A percentile compares a stretch with the other conserved stretches of the same genome.
Conservation (phyloP, 2,888 invertebrate genomes). For the Formica aserva region DNA sequence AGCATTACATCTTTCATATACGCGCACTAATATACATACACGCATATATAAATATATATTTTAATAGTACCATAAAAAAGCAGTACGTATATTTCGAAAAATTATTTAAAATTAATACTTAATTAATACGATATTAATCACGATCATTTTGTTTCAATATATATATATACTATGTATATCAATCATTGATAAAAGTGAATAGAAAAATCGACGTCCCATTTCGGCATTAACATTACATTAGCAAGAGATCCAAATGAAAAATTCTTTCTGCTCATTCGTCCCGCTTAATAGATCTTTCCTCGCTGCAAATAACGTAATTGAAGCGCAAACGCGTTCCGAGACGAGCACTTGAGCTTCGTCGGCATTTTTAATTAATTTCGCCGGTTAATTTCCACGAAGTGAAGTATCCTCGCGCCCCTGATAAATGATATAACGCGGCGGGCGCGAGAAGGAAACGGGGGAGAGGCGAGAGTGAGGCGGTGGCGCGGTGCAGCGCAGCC, state of each 20-base stretch:
- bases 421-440: conserved; percentile 38
- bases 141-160: neutral
- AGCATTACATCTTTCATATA: neutral
- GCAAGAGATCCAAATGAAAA: neutral
- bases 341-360: neutral
- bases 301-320: conserved; percentile 27
- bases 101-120: neutral
- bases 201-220: neutral
- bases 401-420: conserved; percentile 9
- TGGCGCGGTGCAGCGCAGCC: conserved; percentile 1
- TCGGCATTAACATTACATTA: neutral
- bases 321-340: conserved; percentile 19
- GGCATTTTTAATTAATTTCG: conserved; percentile 52
- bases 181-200: neutral
- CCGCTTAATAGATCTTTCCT: conserved; percentile 17
- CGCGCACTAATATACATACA: neutral
- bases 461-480: neutral
- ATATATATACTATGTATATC: neutral
- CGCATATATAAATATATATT: neutral
- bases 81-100: neutral
- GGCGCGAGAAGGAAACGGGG: neutral
- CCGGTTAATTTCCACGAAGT: conserved; percentile 29
- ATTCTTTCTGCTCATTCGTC: conserved; percentile 16
- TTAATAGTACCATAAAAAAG: neutral
- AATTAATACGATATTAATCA: neutral